Percentiles rank a stretch among this genome's conserved stretches.
phyloP scores from a whole-genome alignment of 2,113 vertebrate genomes.

The Sterna hirundo region DNA sequence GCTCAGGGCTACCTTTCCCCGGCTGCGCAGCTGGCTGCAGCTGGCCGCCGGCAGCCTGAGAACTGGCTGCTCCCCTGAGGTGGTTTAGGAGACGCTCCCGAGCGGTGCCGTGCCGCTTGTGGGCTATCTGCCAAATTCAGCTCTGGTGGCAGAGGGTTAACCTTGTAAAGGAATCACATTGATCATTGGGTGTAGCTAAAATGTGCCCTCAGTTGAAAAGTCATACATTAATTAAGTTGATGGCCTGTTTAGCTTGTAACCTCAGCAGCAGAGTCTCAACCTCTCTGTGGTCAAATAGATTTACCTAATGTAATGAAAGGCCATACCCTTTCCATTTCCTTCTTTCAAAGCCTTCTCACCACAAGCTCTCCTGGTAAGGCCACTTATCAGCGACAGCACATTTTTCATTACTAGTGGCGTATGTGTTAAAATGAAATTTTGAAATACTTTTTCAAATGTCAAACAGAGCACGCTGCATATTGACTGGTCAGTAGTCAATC shows the following conservation, averaged over 20 bases:
- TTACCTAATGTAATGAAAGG: conserved; percentile 51
- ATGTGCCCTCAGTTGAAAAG: conserved; percentile 11
- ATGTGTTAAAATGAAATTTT: conserved; percentile 33
- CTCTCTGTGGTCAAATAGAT: conserved; percentile 54
- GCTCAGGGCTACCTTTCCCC: background rate
- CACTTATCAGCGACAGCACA: conserved; percentile 57
- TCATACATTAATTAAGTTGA: conserved; percentile 8
- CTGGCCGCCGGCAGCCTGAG: conserved; percentile 71
- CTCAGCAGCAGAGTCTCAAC: conserved; percentile 24
- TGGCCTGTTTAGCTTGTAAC: conserved; percentile 34
- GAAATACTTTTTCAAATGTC: conserved; percentile 27
- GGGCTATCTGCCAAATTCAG: conserved; percentile 13
- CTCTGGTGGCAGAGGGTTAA: background rate
- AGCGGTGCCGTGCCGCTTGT: background rate
- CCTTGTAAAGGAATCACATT: background rate
- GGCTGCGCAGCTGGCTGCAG: conserved; percentile 75
- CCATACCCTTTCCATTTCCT: conserved; percentile 40
- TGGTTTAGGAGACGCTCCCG: conserved; percentile 59
- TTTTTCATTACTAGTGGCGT: conserved; percentile 32
- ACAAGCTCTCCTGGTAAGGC: conserved; percentile 40
- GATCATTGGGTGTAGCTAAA: conserved; percentile 2
- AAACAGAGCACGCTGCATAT: accelerated
- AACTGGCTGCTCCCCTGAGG: conserved; percentile 44
- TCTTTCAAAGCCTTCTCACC: conserved; percentile 59
- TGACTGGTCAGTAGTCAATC: background rate